Percentiles rank a stretch among this genome's conserved stretches.
Evolutionary conservation across 2,888 invertebrate species (phyloP).

Genomic region (Halictus ligatus): DNA sequence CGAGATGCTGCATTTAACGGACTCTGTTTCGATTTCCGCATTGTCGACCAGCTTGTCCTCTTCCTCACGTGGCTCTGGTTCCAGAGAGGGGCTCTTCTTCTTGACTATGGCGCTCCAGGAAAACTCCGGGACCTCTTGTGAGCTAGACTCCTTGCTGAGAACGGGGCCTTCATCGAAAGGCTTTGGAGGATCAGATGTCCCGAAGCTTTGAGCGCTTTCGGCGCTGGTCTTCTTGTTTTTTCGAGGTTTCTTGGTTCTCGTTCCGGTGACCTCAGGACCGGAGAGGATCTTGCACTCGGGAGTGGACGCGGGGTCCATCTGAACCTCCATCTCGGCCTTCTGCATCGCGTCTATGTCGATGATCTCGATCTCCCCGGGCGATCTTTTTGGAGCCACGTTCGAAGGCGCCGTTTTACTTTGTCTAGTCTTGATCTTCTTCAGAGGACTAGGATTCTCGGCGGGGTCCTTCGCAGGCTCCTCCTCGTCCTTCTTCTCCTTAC

Average conservation of each 20-base stretch:
- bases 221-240: constrained; percentile 64
- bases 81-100: constrained; percentile 54
- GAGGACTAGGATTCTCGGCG: constrained; percentile 45
- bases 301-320: constrained; percentile 29
- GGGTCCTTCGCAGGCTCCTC: constrained; percentile 64
- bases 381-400: constrained; percentile 35
- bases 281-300: constrained; percentile 77
- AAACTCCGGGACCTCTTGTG: constrained; percentile 8
- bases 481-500: constrained; percentile 68
- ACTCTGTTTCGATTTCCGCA: neutral
- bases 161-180: constrained; percentile 22
- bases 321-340: constrained; percentile 73
- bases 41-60: neutral
- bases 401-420: constrained; percentile 26
- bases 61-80: constrained; percentile 38
- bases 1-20: neutral
- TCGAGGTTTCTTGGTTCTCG: constrained; percentile 70
- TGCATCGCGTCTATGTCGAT: constrained; percentile 80
- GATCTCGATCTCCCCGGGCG: constrained; percentile 72
- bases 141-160: neutral
- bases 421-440: constrained; percentile 43
- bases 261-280: constrained; percentile 53
- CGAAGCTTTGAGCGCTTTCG: constrained; percentile 49
- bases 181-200: constrained; percentile 24
- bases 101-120: constrained; percentile 75